phyloP scores from a whole-genome alignment of 2,888 invertebrate species.

The Zaprionus bogoriensis region DNA sequence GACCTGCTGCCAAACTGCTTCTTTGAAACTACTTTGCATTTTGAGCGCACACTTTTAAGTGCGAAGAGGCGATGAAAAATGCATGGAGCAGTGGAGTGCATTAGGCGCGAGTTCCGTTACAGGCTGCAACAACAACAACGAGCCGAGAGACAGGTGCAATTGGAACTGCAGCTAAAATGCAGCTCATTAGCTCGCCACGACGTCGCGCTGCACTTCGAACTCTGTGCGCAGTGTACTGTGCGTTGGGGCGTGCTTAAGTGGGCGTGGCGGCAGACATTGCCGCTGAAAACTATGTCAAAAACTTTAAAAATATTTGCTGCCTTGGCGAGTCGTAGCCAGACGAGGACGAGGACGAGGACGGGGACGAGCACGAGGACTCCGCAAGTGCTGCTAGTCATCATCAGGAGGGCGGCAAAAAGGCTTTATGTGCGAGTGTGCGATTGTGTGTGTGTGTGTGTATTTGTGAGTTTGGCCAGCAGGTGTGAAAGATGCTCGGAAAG shows the following conservation, averaged over 20 bases:
- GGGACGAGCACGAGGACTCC: background rate
- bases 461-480: slow-evolving; percentile 49
- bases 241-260: slow-evolving; percentile 67
- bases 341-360: background rate
- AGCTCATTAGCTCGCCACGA: slow-evolving; percentile 61
- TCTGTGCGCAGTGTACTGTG: slow-evolving; percentile 5
- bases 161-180: slow-evolving; percentile 25
- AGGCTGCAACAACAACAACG: slow-evolving; percentile 3
- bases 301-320: slow-evolving; percentile 71
- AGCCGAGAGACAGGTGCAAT: slow-evolving; percentile 12
- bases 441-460: slow-evolving; percentile 9
- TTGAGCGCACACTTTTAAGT: slow-evolving; percentile 25
- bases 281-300: slow-evolving; percentile 73
- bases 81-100: slow-evolving; percentile 63
- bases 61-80: slow-evolving; percentile 63
- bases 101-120: slow-evolving; percentile 52
- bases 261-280: slow-evolving; percentile 45
- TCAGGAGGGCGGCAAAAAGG: slow-evolving; percentile 49
- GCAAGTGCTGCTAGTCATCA: slow-evolving; percentile 34
- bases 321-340: too few relatives aligned
- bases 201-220: slow-evolving; percentile 47
- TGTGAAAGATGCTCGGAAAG: slow-evolving; percentile 71
- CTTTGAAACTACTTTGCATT: background rate
- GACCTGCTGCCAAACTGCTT: background rate
- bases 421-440: slow-evolving; percentile 15